phyloP scores from a whole-genome alignment of 2,113 vertebrate species.

The Ornithorhynchus anatinus region DNA sequence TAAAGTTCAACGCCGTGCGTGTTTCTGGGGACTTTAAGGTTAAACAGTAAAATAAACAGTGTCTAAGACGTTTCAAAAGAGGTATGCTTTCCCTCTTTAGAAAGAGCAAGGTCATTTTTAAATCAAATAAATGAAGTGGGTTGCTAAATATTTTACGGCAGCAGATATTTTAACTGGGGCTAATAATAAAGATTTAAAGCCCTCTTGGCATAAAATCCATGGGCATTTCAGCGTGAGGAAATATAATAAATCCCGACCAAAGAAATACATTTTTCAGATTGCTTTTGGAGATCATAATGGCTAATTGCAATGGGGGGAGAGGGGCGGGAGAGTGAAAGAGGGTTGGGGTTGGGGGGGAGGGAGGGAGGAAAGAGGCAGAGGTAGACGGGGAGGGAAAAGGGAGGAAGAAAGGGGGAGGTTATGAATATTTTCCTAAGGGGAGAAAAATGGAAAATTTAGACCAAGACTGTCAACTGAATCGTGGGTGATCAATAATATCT shows the following conservation, averaged over 20 bases:
- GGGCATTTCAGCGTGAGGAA: conserved; percentile 19
- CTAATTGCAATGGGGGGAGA: too few species aligned
- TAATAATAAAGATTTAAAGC: conserved; percentile 14
- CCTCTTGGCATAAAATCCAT: conserved; percentile 15
- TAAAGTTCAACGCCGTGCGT: too few species aligned
- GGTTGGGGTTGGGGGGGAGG: too few species aligned
- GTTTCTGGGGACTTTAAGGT: neutral
- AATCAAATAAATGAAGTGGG: conserved; percentile 5
- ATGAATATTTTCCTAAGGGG: too few species aligned
- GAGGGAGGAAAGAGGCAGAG: too few species aligned
- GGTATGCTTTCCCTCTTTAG: neutral
- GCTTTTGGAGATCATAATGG: neutral
- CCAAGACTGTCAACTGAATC: too few species aligned
- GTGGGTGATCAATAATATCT: too few species aligned
- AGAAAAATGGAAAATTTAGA: too few species aligned
- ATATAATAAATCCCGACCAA: neutral
- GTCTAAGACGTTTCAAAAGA: neutral
- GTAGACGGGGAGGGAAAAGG: too few species aligned
- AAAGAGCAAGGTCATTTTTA: neutral
- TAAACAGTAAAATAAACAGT: neutral
- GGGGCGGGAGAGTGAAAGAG: too few species aligned
- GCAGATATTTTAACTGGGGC: conserved; percentile 6
- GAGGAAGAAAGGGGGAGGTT: too few species aligned
- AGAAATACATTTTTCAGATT: rapidly evolving
- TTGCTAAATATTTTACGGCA: conserved; percentile 5